Evolutionary conservation across 53 echinoderm and acorn worm species (phyloP), one percentile per base, ranked within the genome.

Genomic region (Mesocentrotus franciscanus): DNA sequence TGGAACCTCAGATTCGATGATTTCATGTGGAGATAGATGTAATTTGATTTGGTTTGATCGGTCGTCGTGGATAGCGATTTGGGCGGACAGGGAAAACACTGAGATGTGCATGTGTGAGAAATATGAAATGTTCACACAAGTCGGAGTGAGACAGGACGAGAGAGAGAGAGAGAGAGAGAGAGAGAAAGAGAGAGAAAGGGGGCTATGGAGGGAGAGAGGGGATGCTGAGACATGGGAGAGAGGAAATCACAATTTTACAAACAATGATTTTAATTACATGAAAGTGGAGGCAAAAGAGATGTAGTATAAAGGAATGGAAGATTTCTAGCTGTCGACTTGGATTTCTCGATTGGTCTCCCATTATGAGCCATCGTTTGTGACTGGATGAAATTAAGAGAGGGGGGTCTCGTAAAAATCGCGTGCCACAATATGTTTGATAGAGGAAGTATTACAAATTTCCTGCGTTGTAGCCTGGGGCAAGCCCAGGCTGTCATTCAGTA

Each of bases 401-500:
- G 89, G 60, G 90, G 14, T n/a, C 5, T 59, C 32, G 6, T 14
- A 59, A 1, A 60, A 59, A 60, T 32, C 24, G 60, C 57, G 60
- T 90, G 90, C 20, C 29, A 60, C 90, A 32, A 90, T 90, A 30
- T 16, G 15, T 60, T 90, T 90, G 58, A 59, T 60, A 26, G 60
- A 90, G 90, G 90, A 90, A 90, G 60, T 58, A 58, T 58, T 90
- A 60, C 90, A 59, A 58, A 90, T 60, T 90, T 90, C 60, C 90
- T 90, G 90, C 20, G 27, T 58, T 60, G 29, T 2, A 13, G 90
- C 60, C 32, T 90, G 90, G 90, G 60, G 58, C 9, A 0, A 59
- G n/a, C 27, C 58, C 90, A 58, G 29, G 60, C 90, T 60, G 59
- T 90, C 22, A 59, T 30, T 59, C 30, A 10, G 3, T 60, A 90